phyloP scores from a whole-genome alignment of 2,888 invertebrate genomes.

The Apodemia mormo region DNA sequence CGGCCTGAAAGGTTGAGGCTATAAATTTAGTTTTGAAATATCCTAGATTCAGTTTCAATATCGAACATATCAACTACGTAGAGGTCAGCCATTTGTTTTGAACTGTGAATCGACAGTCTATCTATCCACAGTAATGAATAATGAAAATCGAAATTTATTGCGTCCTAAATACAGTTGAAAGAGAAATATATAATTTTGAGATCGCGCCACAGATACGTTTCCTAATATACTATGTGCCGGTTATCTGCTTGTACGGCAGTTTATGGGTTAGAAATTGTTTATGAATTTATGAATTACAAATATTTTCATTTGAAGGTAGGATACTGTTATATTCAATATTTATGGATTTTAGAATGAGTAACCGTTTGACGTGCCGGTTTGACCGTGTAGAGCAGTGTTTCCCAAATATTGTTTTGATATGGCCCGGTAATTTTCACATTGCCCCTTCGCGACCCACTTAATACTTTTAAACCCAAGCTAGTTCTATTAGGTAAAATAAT shows the following conservation, averaged over 20 bases:
- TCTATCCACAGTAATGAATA: constrained; percentile 14
- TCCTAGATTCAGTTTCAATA: constrained; percentile 13
- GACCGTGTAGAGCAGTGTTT: not conserved
- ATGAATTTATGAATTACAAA: constrained; percentile 18
- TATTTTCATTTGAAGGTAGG: not conserved
- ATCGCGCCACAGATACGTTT: not conserved
- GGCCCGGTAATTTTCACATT: no score
- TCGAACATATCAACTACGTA: constrained; percentile 6
- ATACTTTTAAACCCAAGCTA: no score
- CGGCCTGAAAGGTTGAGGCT: constrained; percentile 12
- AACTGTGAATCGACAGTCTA: constrained; percentile 15
- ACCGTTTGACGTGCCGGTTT: not conserved
- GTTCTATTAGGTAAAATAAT: no score
- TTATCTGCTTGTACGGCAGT: constrained; percentile 3
- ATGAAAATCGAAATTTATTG: constrained; percentile 21
- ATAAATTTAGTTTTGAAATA: constrained; percentile 19
- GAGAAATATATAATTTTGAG: constrained; percentile 18
- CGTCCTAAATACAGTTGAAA: constrained; percentile 18
- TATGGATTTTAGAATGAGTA: not conserved
- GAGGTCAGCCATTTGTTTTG: constrained; percentile 19
- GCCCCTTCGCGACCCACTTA: no score
- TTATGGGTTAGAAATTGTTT: constrained; percentile 16
- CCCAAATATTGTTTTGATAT: no score
- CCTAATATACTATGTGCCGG: constrained; percentile 7
- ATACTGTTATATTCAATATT: constrained; percentile 3